Conservation (phyloP, 2,888 invertebrate species). For the Ennomos quercinarius region DNA sequence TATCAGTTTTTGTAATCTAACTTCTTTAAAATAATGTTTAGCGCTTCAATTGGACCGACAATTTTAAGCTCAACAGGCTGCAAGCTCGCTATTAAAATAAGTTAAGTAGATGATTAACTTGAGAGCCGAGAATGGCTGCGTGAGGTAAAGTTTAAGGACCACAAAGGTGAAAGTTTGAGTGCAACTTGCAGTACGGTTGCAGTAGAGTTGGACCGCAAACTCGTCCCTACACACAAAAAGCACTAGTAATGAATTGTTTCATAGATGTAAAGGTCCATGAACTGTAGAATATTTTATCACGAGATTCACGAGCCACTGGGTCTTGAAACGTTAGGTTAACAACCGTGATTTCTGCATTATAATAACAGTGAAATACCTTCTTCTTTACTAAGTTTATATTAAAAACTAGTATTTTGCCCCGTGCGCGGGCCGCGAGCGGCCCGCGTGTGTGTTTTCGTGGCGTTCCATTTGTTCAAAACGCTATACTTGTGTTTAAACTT, state of each 20-base stretch:
- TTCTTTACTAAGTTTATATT: not conserved
- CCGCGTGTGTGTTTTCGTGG: too few species aligned
- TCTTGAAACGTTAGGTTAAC: slow-evolving; percentile 7
- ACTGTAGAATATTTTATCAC: slow-evolving; percentile 24
- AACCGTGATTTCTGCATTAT: slow-evolving; percentile 2
- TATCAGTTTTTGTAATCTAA: slow-evolving; percentile 10
- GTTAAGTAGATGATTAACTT: slow-evolving; percentile 61
- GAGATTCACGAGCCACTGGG: not conserved
- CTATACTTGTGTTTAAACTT: too few species aligned
- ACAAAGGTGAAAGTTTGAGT: slow-evolving; percentile 65
- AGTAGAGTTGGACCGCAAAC: slow-evolving; percentile 61
- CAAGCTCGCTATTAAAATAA: slow-evolving; percentile 54
- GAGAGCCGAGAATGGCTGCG: slow-evolving; percentile 54
- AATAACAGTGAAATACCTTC: not conserved
- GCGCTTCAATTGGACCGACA: slow-evolving; percentile 35
- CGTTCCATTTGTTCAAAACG: too few species aligned
- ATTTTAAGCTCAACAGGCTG: slow-evolving; percentile 53
- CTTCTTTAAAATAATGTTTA: slow-evolving; percentile 25
- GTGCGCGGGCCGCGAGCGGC: too few species aligned
- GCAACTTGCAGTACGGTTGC: slow-evolving; percentile 56
- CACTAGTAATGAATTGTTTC: slow-evolving; percentile 55
- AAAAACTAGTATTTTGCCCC: too few species aligned
- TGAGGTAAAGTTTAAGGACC: slow-evolving; percentile 63
- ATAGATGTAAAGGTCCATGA: slow-evolving; percentile 38
- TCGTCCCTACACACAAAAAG: slow-evolving; percentile 54